Conservation (phyloP, 2,888 invertebrate genomes). For the Platycheirus rosarum region DNA sequence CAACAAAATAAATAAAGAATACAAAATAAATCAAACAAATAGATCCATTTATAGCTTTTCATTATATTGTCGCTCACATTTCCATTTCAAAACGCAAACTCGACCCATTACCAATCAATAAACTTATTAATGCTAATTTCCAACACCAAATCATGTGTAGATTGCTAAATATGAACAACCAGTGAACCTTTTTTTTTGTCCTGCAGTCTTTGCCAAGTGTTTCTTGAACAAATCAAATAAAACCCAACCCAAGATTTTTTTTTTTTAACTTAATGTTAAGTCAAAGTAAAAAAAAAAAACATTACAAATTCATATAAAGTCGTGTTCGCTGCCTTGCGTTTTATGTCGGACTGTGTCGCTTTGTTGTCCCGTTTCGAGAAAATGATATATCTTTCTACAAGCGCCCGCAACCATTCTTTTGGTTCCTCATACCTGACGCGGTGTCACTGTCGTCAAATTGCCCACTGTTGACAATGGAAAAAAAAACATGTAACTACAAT, state of each 20-base stretch:
- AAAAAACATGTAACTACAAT: slow-evolving; percentile 45
- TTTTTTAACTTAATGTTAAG: slow-evolving; percentile 1
- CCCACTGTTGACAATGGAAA: slow-evolving; percentile 50
- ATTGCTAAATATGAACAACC: slow-evolving; percentile 48
- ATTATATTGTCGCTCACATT: slow-evolving; percentile 48
- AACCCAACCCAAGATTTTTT: slow-evolving; percentile 43
- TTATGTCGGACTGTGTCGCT: slow-evolving; percentile 26
- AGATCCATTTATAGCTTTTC: not conserved
- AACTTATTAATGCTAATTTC: slow-evolving; percentile 47
- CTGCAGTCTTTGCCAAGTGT: slow-evolving; percentile 41
- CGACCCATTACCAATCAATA: slow-evolving; percentile 41
- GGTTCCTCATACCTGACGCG: slow-evolving; percentile 58
- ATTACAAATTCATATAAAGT: slow-evolving; percentile 63
- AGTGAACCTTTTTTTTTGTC: not conserved
- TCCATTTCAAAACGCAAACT: slow-evolving; percentile 23
- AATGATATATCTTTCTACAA: slow-evolving; percentile 39
- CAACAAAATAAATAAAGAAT: too few relatives aligned
- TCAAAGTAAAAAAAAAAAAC: slow-evolving; percentile 26
- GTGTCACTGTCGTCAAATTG: slow-evolving; percentile 39
- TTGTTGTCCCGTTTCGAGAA: slow-evolving; percentile 35
- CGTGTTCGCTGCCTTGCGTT: slow-evolving; percentile 52
- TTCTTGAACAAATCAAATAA: slow-evolving; percentile 47
- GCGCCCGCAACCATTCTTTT: slow-evolving; percentile 52
- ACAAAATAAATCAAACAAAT: slow-evolving; percentile 11
- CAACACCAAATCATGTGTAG: slow-evolving; percentile 69